Conservation (phyloP, 2,113 vertebrate genomes). For the Heptranchias perlo region DNA sequence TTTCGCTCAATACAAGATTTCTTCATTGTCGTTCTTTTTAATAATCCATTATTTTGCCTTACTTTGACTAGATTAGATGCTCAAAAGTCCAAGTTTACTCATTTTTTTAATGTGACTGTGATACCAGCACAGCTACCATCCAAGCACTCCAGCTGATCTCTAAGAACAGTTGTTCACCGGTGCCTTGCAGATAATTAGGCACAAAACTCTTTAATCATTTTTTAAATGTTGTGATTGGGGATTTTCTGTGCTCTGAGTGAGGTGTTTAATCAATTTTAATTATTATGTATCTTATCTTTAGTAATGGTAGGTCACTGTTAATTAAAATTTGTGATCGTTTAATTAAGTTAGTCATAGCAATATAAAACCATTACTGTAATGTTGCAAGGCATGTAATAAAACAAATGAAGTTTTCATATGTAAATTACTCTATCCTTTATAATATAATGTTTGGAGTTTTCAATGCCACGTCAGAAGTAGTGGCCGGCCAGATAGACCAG, state of each 20-base stretch:
- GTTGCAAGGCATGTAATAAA: constrained; percentile 8
- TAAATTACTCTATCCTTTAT: neutral
- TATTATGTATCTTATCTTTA: constrained; percentile 33
- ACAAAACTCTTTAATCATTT: constrained; percentile 32
- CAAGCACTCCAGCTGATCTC: neutral
- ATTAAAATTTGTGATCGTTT: constrained; percentile 24
- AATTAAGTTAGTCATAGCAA: constrained; percentile 32
- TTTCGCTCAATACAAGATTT: neutral
- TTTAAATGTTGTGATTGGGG: constrained; percentile 31
- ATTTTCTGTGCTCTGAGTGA: constrained; percentile 23
- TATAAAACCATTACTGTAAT: constrained; percentile 26
- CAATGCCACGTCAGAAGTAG: neutral
- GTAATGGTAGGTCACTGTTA: constrained; percentile 25
- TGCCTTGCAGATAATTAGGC: constrained; percentile 32
- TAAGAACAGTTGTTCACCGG: too few species aligned
- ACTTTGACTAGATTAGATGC: neutral
- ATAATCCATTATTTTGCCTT: neutral
- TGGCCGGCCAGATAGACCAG: neutral
- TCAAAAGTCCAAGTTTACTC: neutral
- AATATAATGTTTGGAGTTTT: neutral
- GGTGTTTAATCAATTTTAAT: constrained; percentile 37
- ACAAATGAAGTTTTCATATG: constrained; percentile 21
- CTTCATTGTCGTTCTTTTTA: neutral
- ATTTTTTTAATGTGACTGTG: neutral
- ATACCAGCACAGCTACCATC: neutral